A percentile compares a stretch with the other conserved stretches of the same genome.
phyloP scores from a whole-genome alignment of 1,140 invertebrate species.

The Aporrectodea caliginosa region DNA sequence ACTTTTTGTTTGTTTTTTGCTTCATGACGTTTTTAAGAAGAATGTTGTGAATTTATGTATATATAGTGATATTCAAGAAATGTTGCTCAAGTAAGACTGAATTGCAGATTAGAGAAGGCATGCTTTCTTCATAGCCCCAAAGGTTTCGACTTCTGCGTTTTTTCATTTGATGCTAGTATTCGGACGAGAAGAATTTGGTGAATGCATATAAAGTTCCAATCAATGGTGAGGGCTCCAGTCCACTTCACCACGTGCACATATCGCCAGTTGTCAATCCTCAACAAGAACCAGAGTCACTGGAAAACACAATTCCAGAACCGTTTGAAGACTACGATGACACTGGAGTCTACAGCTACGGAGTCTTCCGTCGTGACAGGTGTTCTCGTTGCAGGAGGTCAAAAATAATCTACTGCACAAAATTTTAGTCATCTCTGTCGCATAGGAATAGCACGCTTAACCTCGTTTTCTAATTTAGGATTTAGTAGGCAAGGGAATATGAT shows the following conservation, averaged over 20 bases:
- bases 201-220: neutral
- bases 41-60: no score
- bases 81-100: no score
- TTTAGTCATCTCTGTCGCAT: no score
- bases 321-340: constrained; percentile 5
- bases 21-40: no score
- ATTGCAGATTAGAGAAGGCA: no score
- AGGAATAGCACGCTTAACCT: no score
- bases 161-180: neutral
- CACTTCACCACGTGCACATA: neutral
- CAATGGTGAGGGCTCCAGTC: neutral
- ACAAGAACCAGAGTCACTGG: neutral
- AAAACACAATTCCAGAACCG: neutral
- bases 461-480: no score
- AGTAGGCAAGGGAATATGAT: no score
- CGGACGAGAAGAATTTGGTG: neutral
- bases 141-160: no score
- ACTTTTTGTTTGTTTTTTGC: no score
- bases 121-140: no score
- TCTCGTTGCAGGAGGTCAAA: neutral
- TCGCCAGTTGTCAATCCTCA: neutral
- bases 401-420: constrained; percentile 2
- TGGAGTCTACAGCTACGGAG: constrained; percentile 4
- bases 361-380: constrained; percentile 1
- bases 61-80: no score